Percentiles rank a stretch among this genome's conserved stretches.
phyloP scores from a whole-genome alignment of 1,140 invertebrate genomes.

The Drosophila oshimai region DNA sequence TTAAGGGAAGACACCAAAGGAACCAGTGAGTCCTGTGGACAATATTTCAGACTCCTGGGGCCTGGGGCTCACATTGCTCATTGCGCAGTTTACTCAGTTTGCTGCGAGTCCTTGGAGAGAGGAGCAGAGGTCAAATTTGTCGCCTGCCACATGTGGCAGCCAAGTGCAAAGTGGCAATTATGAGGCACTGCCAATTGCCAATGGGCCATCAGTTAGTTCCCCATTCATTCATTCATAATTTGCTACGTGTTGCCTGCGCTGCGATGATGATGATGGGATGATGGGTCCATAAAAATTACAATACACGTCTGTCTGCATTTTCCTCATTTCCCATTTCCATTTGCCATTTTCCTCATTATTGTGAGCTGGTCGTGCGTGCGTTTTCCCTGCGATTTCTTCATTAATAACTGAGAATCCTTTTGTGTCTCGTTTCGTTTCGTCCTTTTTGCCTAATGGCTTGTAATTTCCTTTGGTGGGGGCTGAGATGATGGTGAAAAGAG shows the following conservation, averaged over 20 bases:
- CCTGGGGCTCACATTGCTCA: constrained; percentile 2
- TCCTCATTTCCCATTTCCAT: constrained; percentile 4
- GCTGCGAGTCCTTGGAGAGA: constrained; percentile 17
- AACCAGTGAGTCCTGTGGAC: too few relatives aligned
- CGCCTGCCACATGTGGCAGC: constrained; percentile 29
- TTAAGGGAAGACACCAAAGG: too few relatives aligned
- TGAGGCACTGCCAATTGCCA: constrained; percentile 48
- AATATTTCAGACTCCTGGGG: neutral
- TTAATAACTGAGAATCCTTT: constrained; percentile 71
- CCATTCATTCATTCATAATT: constrained; percentile 72
- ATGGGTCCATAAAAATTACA: constrained; percentile 68
- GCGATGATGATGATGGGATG: constrained; percentile 21
- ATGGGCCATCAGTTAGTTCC: neutral
- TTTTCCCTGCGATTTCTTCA: constrained; percentile 36
- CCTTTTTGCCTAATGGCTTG: constrained; percentile 30
- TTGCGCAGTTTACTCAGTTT: neutral
- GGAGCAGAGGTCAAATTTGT: constrained; percentile 10
- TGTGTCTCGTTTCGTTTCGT: constrained; percentile 1
- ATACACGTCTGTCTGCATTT: constrained; percentile 48
- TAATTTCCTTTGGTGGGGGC: constrained; percentile 16
- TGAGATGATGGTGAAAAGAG: constrained; percentile 11
- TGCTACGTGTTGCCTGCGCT: constrained; percentile 65
- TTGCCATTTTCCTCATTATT: constrained; percentile 31
- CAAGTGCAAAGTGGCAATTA: constrained; percentile 70
- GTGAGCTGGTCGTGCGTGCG: constrained; percentile 40